Percentiles rank a stretch among this genome's conserved stretches.
These are phyloP conservation scores for Laothoe populi DNA, from an alignment of 2,888 invertebrate species.

Conservation along the genomic window DNA sequence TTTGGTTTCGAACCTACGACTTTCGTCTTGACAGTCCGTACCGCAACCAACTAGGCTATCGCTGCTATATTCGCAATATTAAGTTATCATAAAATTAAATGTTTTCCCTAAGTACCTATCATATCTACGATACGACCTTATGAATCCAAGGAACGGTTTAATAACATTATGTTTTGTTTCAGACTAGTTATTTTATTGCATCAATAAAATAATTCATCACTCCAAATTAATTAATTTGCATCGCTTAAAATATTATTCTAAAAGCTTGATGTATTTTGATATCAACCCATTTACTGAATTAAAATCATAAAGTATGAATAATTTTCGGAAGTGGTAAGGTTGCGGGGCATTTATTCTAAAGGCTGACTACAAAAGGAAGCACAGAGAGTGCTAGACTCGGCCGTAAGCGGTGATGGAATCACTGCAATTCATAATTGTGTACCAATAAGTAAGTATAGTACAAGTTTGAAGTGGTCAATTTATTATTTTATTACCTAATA, in stretches of 20 bases:
- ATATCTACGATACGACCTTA: too few relatives aligned
- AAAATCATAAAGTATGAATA: constrained; percentile 24
- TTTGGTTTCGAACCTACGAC: too few relatives aligned
- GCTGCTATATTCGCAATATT: too few relatives aligned
- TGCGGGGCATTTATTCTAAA: neutral
- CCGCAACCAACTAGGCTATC: too few relatives aligned
- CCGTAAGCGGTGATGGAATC: neutral
- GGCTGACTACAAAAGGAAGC: neutral
- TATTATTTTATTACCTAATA: too few relatives aligned
- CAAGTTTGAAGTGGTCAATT: too few relatives aligned
- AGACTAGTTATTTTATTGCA: constrained; percentile 33
- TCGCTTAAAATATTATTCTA: neutral
- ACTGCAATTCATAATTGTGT: neutral
- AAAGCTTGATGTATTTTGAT: neutral
- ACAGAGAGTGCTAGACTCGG: neutral
- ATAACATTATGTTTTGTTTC: constrained; percentile 29
- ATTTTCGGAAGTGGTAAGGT: neutral
- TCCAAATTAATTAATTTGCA: constrained; percentile 7
- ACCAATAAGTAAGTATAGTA: neutral
- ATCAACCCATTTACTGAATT: neutral
- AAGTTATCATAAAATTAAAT: too few relatives aligned
- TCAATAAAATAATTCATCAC: constrained; percentile 31
- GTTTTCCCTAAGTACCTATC: too few relatives aligned
- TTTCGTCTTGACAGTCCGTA: too few relatives aligned
- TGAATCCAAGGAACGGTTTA: too few relatives aligned